Conservation (phyloP, 2,888 invertebrate genomes). For the Nasonia oneida region DNA sequence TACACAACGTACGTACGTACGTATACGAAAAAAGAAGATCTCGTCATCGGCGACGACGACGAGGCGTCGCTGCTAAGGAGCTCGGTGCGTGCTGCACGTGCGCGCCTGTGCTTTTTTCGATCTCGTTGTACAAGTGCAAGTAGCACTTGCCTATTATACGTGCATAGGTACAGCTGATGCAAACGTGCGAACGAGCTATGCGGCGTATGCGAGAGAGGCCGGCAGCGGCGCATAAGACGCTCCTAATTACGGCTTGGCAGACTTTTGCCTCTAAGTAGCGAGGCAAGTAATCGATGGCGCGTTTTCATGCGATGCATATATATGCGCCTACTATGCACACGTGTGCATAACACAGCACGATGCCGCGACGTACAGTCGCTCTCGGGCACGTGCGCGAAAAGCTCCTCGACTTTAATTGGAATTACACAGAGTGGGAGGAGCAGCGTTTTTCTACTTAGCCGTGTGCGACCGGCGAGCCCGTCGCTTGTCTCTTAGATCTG, state of each 20-base stretch:
- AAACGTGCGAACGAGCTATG: neutral
- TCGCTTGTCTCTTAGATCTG: neutral
- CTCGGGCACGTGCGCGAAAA: constrained; percentile 23
- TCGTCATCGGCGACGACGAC: neutral
- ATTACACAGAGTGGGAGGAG: constrained; percentile 18
- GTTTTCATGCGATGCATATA: neutral
- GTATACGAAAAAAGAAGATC: neutral
- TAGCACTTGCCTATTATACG: neutral
- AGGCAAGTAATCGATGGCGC: constrained; percentile 64
- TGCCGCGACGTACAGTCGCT: neutral
- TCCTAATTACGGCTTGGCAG: constrained; percentile 76
- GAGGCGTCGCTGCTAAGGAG: neutral
- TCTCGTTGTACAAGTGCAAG: neutral
- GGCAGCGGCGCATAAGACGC: constrained; percentile 62
- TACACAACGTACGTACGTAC: neutral
- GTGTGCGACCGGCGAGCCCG: neutral
- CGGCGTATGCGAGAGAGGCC: neutral
- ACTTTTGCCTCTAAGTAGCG: constrained; percentile 64
- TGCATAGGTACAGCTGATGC: neutral
- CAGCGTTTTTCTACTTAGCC: constrained; percentile 21
- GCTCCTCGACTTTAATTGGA: constrained; percentile 29
- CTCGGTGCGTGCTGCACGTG: neutral
- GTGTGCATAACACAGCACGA: neutral
- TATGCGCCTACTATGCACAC: neutral
- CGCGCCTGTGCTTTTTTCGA: neutral